Base-by-base conservation (phyloP, 2,113 vertebrate species). In the Hipposideros armiger region DNA sequence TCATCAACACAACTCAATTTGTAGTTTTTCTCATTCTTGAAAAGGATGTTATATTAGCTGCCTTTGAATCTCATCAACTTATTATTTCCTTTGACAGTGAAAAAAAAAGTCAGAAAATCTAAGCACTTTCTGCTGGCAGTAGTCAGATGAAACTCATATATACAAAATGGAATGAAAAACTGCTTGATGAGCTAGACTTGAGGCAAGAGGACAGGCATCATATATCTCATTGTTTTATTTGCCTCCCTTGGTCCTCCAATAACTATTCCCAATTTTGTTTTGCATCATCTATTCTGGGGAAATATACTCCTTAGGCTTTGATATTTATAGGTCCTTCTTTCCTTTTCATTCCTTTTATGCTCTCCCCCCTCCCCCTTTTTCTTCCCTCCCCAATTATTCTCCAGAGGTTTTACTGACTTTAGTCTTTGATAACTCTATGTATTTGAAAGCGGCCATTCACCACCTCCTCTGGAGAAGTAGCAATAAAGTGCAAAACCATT, bases 401-500 rank as follows among this genome's bases (percentile, higher is more conserved):
- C 67, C 7, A 17, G 92, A 87, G 87, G 85, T 77, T 96, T 94
- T 97, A 96, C 97, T 97, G 95, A 96, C 94, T 93, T 94, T 88
- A 93, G 86, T 64, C 88, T 92, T 94, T 94, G 94, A 97, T 93
- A 97, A 93, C 93, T 97, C 95, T 89, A 84, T 96, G 96, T 97
- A 80, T 97, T 97, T 97, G 95, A 96, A 97, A 96, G 78, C 73
- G 97, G 69, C 64, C 91, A 89, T 97, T 95, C 91, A 96, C 95
- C n/a, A 96, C 72, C 85, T 97, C 67, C 93, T 96, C 91, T 91
- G 74, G 93, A 97, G 94, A 96, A 97, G 94, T 83, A 96, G 95
- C 97, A 97, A 96, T 97, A 97, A 97, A 96, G 97, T 96, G 89
- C 91, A 97, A 97, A 97, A 95, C 97, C 95, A 97, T 98, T 97